Evolutionary conservation across 64 coral and sea anemone genomes (phyloP).

Genomic region (Stichodactyla mertensii): DNA sequence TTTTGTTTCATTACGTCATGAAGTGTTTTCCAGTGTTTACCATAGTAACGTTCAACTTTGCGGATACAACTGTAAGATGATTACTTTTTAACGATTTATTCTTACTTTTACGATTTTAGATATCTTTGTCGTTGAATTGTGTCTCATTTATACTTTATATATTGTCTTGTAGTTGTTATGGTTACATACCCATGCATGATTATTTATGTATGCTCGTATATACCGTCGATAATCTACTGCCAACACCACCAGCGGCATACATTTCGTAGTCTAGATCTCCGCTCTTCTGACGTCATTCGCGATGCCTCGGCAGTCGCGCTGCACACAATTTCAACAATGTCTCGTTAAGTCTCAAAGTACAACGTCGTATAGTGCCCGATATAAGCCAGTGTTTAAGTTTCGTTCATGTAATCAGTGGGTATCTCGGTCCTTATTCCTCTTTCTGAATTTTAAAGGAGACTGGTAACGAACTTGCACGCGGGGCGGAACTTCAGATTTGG

Average conservation of each 20-base stretch:
- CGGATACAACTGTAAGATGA: background rate
- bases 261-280: background rate
- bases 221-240: background rate
- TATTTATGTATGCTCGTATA: background rate
- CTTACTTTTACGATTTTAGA: background rate
- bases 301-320: background rate
- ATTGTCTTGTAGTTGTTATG: background rate
- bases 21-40: background rate
- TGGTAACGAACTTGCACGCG: background rate
- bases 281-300: background rate
- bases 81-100: background rate
- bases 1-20: background rate
- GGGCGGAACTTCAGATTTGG: background rate
- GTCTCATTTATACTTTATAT: background rate
- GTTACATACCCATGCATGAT: background rate
- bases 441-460: background rate
- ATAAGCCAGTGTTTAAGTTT: background rate
- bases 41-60: background rate
- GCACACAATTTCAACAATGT: background rate
- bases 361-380: background rate
- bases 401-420: background rate
- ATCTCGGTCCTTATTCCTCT: background rate
- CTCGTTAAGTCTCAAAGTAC: background rate
- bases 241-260: background rate
- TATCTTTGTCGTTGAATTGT: slow-evolving; percentile 2